These are phyloP conservation scores for Hypolimnas misippus DNA, from an alignment of 2,888 invertebrate species.

Conservation along the genomic window DNA sequence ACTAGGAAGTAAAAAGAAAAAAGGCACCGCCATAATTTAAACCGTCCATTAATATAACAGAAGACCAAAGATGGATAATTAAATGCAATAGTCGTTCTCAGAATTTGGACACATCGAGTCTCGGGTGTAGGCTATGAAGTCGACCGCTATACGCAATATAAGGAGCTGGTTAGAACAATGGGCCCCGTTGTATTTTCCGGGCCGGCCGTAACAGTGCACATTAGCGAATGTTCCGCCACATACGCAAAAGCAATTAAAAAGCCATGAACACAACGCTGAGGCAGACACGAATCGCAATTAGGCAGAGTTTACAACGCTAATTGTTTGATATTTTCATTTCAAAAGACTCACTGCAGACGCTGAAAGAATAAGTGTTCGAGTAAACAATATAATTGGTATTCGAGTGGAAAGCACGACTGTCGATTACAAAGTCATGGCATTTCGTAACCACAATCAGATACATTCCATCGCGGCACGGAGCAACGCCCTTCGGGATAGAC, in stretches of 20 bases:
- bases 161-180: constrained; percentile 73
- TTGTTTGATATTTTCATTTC: constrained; percentile 16
- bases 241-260: constrained; percentile 76
- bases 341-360: constrained; percentile 9
- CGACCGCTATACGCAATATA: constrained; percentile 77
- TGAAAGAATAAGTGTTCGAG: constrained; percentile 8
- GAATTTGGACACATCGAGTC: constrained; percentile 69
- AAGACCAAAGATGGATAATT: constrained; percentile 63
- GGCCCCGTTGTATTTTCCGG: constrained; percentile 69
- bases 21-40: constrained; percentile 3
- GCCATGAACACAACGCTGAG: constrained; percentile 56
- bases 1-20: constrained; percentile 16
- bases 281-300: constrained; percentile 36
- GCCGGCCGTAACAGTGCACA: constrained; percentile 65
- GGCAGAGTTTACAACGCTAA: constrained; percentile 14
- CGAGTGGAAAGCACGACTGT: constrained; percentile 56
- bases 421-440: constrained; percentile 70
- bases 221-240: constrained; percentile 74
- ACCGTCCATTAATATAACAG: constrained; percentile 56
- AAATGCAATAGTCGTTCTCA: constrained; percentile 72
- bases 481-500: constrained; percentile 73
- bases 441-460: constrained; percentile 79
- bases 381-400: constrained; percentile 56
- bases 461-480: constrained; percentile 74
- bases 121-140: constrained; percentile 63